Conservation (phyloP, 2,888 invertebrate species). For the Sisyra terminalis region DNA sequence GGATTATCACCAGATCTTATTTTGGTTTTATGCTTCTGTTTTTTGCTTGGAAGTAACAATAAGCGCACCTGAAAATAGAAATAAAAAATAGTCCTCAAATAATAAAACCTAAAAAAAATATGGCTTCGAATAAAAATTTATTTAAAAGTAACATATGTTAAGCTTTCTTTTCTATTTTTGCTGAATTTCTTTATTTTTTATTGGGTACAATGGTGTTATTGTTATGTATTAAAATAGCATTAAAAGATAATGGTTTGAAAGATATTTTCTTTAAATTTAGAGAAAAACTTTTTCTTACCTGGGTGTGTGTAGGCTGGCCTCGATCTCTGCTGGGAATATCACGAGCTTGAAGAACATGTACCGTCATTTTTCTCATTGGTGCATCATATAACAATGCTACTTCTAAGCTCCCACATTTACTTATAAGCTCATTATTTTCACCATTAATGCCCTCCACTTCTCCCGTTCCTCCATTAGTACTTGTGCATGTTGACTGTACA, state of each 20-base stretch:
- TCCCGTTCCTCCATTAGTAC: conserved; percentile 11
- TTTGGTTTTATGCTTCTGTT: conserved; percentile 89
- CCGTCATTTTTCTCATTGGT: conserved; percentile 81
- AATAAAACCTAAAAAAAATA: too few relatives aligned
- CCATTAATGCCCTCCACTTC: conserved; percentile 31
- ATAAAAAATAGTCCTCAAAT: conserved; percentile 1
- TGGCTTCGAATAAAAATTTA: too few relatives aligned
- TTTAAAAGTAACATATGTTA: too few relatives aligned
- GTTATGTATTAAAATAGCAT: too few relatives aligned
- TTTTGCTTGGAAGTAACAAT: conserved; percentile 76
- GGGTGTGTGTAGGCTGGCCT: conserved; percentile 49
- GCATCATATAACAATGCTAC: conserved; percentile 80
- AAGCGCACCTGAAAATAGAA: conserved; percentile 52
- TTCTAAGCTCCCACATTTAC: conserved; percentile 64
- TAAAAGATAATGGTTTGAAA: too few relatives aligned
- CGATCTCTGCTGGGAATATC: conserved; percentile 56
- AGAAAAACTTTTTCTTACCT: conserved; percentile 27
- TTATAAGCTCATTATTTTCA: conserved; percentile 20
- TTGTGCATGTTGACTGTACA: conserved; percentile 24
- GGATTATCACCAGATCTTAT: conserved; percentile 82
- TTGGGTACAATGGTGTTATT: too few relatives aligned
- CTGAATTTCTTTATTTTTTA: too few relatives aligned
- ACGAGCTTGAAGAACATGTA: conserved; percentile 77
- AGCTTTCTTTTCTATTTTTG: too few relatives aligned
- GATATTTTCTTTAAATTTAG: not conserved